These are phyloP conservation scores for Cremastinae sp. DNA, from an alignment of 2,888 invertebrate species.

Conservation along the genomic window DNA sequence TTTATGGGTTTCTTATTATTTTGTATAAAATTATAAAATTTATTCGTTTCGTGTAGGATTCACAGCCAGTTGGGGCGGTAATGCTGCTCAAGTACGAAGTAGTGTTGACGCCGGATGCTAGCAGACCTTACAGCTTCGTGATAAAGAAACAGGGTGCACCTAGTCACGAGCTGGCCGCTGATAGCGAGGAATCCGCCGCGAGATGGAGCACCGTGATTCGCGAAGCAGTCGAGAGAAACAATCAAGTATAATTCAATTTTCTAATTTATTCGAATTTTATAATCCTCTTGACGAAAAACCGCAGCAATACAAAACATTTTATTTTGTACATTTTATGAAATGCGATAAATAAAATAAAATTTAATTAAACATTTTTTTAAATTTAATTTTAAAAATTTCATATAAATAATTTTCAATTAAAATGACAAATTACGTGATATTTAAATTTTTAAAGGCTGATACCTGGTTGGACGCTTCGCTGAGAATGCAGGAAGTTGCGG, in stretches of 20 bases:
- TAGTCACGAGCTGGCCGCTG: slow-evolving; percentile 90
- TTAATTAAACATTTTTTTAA: no score
- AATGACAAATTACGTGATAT: no score
- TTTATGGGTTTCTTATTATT: not conserved
- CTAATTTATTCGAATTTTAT: no score
- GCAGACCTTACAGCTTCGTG: slow-evolving; percentile 86
- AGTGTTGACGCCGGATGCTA: slow-evolving; percentile 83
- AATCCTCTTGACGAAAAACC: no score
- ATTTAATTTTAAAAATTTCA: no score
- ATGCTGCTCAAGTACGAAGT: slow-evolving; percentile 92
- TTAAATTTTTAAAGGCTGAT: slow-evolving; percentile 81
- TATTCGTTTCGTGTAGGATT: slow-evolving; percentile 83
- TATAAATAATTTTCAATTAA: no score
- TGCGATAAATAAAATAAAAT: no score
- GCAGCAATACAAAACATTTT: no score
- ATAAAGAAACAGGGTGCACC: slow-evolving; percentile 87
- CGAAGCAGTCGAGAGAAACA: slow-evolving; percentile 89
- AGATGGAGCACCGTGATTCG: slow-evolving; percentile 90
- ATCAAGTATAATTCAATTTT: slow-evolving; percentile 83
- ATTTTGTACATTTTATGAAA: no score
- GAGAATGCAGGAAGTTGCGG: slow-evolving; percentile 90
- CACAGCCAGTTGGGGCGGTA: slow-evolving; percentile 93
- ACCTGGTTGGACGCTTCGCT: slow-evolving; percentile 89
- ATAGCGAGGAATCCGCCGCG: slow-evolving; percentile 86
- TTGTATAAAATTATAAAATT: no score